phyloP scores from a whole-genome alignment of 2,113 vertebrate species.

The Colius striatus region DNA sequence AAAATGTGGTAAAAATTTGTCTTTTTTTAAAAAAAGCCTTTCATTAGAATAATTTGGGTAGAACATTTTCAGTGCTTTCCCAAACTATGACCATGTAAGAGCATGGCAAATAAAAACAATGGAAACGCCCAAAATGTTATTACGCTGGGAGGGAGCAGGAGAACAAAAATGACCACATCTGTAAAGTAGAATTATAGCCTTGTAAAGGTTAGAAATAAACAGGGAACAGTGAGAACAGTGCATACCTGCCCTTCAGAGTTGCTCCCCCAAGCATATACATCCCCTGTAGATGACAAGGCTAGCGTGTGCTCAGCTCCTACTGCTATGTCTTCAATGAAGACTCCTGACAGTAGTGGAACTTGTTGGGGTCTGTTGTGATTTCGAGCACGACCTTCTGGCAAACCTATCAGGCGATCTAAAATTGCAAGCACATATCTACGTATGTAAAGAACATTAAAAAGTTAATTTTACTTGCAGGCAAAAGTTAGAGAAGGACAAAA shows the following conservation, averaged over 20 bases:
- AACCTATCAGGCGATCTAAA: slow-evolving; percentile 84
- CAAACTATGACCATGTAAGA: background rate
- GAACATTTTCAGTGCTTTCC: background rate
- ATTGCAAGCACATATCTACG: background rate
- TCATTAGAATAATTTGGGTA: background rate
- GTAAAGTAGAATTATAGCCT: no score
- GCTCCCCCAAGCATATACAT: slow-evolving; percentile 87
- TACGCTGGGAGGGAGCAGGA: no score
- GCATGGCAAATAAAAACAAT: background rate
- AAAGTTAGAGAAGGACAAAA: background rate
- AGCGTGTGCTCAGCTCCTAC: slow-evolving; percentile 86
- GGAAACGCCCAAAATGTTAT: background rate
- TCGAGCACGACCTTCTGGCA: slow-evolving; percentile 85
- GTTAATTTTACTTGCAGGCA: background rate
- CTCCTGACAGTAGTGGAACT: slow-evolving; percentile 78
- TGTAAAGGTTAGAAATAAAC: background rate
- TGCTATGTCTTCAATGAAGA: slow-evolving; percentile 83
- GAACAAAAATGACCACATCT: background rate
- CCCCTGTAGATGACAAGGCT: slow-evolving; percentile 79
- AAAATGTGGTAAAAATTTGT: background rate
- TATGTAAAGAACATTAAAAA: background rate
- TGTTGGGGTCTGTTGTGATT: slow-evolving; percentile 87
- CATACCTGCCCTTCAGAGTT: slow-evolving; percentile 86
- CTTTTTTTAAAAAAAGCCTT: background rate
- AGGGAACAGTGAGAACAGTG: background rate